These are phyloP conservation scores for Coracias cyanogaster DNA, from an alignment of 2,797 vertebrate genomes.

Conservation along the genomic window DNA sequence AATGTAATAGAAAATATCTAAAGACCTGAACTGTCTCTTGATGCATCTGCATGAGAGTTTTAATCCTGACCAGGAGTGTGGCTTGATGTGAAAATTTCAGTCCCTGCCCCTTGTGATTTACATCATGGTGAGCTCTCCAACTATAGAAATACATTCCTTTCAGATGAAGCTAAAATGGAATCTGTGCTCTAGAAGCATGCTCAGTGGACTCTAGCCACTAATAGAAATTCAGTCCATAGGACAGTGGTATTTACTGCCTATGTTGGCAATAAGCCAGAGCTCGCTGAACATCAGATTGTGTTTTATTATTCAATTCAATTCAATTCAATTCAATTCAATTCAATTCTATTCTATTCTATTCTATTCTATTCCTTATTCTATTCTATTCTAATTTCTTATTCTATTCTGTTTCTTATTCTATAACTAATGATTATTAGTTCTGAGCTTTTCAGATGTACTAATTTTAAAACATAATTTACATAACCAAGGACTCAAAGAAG, in stretches of 20 bases:
- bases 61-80: background rate
- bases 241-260: background rate
- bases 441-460: background rate
- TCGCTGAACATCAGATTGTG: background rate
- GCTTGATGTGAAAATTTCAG: background rate
- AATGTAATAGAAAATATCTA: background rate
- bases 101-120: accelerated
- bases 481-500: background rate
- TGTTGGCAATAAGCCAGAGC: background rate
- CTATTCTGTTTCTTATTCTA: no score
- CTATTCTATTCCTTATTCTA: background rate
- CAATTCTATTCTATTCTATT: background rate
- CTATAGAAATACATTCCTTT: background rate
- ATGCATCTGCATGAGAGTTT: background rate
- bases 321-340: background rate
- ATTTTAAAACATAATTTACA: background rate
- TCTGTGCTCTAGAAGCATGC: background rate
- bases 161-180: background rate
- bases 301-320: background rate
- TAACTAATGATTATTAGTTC: background rate
- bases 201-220: background rate
- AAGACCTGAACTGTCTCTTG: background rate
- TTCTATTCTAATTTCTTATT: no score
- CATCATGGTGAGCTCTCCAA: background rate
- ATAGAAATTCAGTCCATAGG: background rate